These are phyloP conservation scores for Bombycilla garrulus DNA, from an alignment of 2,113 vertebrate species.

Conservation along the genomic window DNA sequence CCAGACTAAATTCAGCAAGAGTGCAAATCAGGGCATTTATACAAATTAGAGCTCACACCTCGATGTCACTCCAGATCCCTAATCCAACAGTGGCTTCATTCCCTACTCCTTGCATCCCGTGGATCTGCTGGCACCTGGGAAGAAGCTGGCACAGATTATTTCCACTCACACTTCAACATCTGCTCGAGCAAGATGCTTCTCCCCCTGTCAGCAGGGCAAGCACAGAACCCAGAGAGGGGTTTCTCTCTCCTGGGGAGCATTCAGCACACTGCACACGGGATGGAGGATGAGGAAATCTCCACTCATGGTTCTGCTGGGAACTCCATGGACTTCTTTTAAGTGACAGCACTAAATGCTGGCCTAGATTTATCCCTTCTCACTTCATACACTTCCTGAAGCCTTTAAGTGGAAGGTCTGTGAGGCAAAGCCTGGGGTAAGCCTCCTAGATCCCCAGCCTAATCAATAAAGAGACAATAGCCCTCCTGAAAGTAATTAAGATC, in stretches of 20 bases:
- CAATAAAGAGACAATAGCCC: conserved; percentile 4
- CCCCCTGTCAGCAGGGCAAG: neutral
- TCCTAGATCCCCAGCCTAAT: neutral
- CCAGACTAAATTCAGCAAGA: neutral
- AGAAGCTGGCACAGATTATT: neutral
- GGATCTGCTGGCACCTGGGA: neutral
- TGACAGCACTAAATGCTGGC: neutral
- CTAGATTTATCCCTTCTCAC: neutral
- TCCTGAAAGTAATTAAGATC: conserved; percentile 44
- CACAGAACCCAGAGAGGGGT: neutral
- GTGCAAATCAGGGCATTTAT: neutral
- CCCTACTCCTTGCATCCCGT: neutral
- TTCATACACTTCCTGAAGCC: neutral
- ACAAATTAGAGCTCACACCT: neutral
- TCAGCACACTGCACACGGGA: accelerated
- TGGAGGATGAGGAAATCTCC: neutral
- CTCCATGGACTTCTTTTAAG: neutral
- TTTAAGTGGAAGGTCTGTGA: neutral
- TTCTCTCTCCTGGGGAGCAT: neutral
- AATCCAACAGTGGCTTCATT: neutral
- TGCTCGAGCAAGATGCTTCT: neutral
- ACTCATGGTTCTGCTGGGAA: neutral
- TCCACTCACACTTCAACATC: accelerated
- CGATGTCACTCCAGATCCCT: neutral
- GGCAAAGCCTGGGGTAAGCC: conserved; percentile 1